Evolutionary conservation across 2,888 invertebrate species (phyloP).

Genomic region (Druceiella hillmani): DNA sequence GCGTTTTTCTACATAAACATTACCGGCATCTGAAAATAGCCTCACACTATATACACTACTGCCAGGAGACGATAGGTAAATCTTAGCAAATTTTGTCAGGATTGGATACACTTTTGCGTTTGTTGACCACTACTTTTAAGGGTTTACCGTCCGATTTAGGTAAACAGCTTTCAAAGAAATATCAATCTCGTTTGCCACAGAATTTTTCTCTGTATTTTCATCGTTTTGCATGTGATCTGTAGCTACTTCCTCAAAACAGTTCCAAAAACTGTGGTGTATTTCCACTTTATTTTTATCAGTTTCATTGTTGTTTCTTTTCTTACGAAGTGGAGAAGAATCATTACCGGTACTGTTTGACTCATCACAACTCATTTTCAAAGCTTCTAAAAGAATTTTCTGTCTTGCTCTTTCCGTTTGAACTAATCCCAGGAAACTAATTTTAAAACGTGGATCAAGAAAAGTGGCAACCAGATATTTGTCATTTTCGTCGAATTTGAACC

Average conservation of each 20-base stretch:
- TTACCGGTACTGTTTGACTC: conserved; percentile 24
- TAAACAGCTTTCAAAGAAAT: conserved; percentile 25
- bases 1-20: no score
- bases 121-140: conserved; percentile 25
- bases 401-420: conserved; percentile 26
- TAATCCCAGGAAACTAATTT: conserved; percentile 17
- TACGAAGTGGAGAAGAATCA: conserved; percentile 22
- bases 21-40: conserved; percentile 26
- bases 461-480: conserved; percentile 18
- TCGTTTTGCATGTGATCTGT: conserved; percentile 21
- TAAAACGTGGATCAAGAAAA: conserved; percentile 20
- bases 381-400: conserved; percentile 25
- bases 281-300: conserved; percentile 21
- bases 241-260: conserved; percentile 25
- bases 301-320: conserved; percentile 22
- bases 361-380: conserved; percentile 25
- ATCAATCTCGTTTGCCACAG: conserved; percentile 26
- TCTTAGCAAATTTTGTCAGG: conserved; percentile 23
- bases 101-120: conserved; percentile 24
- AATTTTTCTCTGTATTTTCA: conserved; percentile 22
- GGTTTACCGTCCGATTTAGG: conserved; percentile 22
- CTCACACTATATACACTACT: conserved; percentile 23
- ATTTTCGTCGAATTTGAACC: conserved; percentile 18
- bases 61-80: conserved; percentile 24
- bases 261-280: conserved; percentile 25